Evolutionary conservation across 2,113 vertebrate genomes (phyloP), one percentile per base, ranked within the genome.

Genomic region (Alouatta palliata): DNA sequence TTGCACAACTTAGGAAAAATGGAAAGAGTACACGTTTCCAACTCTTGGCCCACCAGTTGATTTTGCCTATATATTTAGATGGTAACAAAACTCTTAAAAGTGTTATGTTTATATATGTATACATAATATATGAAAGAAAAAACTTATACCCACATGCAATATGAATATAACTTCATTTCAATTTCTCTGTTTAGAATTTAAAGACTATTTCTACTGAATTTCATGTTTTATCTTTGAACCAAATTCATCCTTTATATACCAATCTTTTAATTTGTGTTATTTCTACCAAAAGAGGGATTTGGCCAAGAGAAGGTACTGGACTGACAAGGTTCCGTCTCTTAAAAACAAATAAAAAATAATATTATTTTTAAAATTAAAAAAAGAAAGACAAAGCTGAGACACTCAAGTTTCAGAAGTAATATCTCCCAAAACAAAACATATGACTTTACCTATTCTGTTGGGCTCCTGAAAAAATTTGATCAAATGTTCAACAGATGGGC

Each of bases 301-400:
- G 6, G 27, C 37, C 8, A 80, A 76, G 8, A 71, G 19, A 93
- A 95, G 2, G 61, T 70, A 64, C 10, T 81, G 58, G 19, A 58
- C 32, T 68, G 17, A 58, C 5, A 79, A 25, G 5, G 6, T 37
- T 43, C 12, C 45, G 0, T 49, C 32, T 76, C 32, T 85, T 86
- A 94, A 90, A 97, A 75, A 87, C 37, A 90, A 92, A 70, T 76
- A 85, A 21, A 61, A 52, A 77, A 87, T 30, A 81, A 17, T 23
- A 95, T 10, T 23, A 54, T 76, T 64, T 64, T 64, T 64, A 14
- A 32, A 64, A 30, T 64, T 64, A 30, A 64, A 32, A 64, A 64
- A 94, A 71, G 47, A 87, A 71, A 71, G 40, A 49, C 80, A 75
- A 49, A 86, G 19, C 8, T 32, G 14, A 83, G 61, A 70, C 49